These are phyloP conservation scores for Salvelinus namaycush DNA, from an alignment of 2,113 vertebrate species.

Conservation along the genomic window DNA sequence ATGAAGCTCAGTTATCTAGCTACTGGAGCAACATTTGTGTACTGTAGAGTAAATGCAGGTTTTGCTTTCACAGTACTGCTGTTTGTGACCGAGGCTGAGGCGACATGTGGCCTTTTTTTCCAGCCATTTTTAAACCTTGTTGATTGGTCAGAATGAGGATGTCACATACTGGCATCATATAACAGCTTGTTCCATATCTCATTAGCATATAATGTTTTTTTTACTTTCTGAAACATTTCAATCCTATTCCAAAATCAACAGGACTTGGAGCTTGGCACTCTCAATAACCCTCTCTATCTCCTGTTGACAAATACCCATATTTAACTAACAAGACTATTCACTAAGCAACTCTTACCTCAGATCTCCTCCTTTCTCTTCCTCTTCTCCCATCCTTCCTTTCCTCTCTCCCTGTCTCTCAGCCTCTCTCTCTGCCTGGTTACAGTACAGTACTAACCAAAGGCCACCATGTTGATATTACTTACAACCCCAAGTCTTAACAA, in stretches of 20 bases:
- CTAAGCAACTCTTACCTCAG: conserved; percentile 32
- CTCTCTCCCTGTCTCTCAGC: not conserved
- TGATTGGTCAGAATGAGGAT: conserved; percentile 54
- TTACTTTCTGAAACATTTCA: conserved; percentile 56
- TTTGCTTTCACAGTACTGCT: conserved; percentile 33
- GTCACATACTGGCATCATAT: conserved; percentile 48
- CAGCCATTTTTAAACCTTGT: conserved; percentile 61
- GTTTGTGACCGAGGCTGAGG: conserved; percentile 49
- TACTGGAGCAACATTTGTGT: conserved; percentile 61
- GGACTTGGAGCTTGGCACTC: conserved; percentile 46
- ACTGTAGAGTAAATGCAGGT: conserved; percentile 23
- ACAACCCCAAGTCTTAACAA: conserved; percentile 52
- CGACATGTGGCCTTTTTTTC: conserved; percentile 63
- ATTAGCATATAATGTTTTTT: conserved; percentile 42
- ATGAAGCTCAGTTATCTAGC: conserved; percentile 26
- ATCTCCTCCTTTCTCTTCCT: conserved; percentile 14
- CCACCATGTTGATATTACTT: conserved; percentile 47
- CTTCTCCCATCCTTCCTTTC: not conserved
- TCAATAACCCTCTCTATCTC: conserved; percentile 47
- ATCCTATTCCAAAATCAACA: conserved; percentile 53
- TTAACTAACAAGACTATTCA: conserved; percentile 20
- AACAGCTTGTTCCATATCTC: conserved; percentile 60
- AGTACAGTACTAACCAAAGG: conserved; percentile 40
- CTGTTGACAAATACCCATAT: conserved; percentile 27
- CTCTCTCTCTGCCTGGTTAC: conserved; percentile 13